Evolutionary conservation across 2,113 vertebrate genomes (phyloP), one percentile per base, ranked within the genome.

Genomic region (Silurus glanis): DNA sequence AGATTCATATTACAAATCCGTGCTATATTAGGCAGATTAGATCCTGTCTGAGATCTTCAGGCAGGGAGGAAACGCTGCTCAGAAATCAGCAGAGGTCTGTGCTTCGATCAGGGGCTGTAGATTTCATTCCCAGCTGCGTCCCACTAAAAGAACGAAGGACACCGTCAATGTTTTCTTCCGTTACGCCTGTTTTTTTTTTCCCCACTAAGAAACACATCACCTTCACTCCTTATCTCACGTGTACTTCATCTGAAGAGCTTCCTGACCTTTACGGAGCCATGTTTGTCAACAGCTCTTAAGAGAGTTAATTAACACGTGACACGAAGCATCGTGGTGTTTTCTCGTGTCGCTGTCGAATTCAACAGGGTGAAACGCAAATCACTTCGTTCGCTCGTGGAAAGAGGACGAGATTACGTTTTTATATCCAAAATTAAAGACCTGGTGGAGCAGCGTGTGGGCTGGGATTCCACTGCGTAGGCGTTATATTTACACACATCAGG

Each of bases 241-340:
- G 28, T 28, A 10, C 78, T 80, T 45, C 61, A 58, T 61, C 23
- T 80, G 78, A 80, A 47, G 56, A 47, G 78, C 80, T 82, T 9
- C n/a, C 37, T 82, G 80, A 64, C 80, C 80, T 66, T 82, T 82
- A 51, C 25, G 4, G 2, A 53, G 37, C 47, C 45, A 66, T 23
- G 6, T 61, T 64, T 25, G 80, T 82, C 80, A 51, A 82, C 45
- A 53, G 80, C 80, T 66, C 61, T 61, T 21, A 80, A 80, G 78
- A 80, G 28, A 61, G 17, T 61, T 61, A 80, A 80, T 80, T 80
- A 80, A 47, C 4, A 80, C 14, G 56, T 61, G 58, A 80, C 56
- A 61, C 45, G 10, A 23, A 45, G 78, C 17, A 6, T 5, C 8
- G 8, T 19, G 19, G 56, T 47, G 78, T 45, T 80, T 80, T 45